Conservation (phyloP, 2,888 invertebrate species). For the Epirrita christyi region DNA sequence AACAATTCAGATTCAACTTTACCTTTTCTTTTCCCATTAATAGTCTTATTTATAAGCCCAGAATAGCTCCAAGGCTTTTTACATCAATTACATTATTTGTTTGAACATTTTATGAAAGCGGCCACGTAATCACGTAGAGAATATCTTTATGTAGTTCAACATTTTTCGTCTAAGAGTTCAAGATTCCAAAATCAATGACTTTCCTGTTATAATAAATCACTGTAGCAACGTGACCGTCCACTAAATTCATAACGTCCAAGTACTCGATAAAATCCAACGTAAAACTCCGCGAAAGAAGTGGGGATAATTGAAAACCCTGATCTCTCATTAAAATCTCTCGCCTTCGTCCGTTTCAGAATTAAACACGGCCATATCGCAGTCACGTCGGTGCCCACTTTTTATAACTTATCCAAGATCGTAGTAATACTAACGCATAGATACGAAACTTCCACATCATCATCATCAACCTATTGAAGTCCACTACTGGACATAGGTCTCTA, state of each 20-base stretch:
- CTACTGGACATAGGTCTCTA: too few species aligned
- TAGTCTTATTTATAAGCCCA: too few species aligned
- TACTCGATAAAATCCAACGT: constrained; percentile 62
- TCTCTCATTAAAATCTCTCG: constrained; percentile 83
- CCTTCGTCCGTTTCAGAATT: constrained; percentile 74
- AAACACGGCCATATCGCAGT: constrained; percentile 77
- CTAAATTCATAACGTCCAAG: constrained; percentile 20
- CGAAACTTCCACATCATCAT: not conserved
- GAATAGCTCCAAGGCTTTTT: too few species aligned
- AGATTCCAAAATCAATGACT: not conserved
- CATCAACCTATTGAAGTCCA: too few species aligned
- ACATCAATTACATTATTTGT: too few species aligned
- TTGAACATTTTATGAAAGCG: too few species aligned
- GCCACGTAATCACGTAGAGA: too few species aligned
- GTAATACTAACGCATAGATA: constrained; percentile 17
- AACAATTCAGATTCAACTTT: too few species aligned
- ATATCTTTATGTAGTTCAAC: too few species aligned
- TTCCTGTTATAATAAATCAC: constrained; percentile 10
- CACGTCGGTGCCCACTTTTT: constrained; percentile 70
- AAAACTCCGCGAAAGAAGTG: constrained; percentile 70
- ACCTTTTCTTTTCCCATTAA: too few species aligned
- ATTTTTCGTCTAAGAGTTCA: too few species aligned
- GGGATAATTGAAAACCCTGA: constrained; percentile 82
- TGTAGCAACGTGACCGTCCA: constrained; percentile 19
- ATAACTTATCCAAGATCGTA: constrained; percentile 50